Evolutionary conservation across 2,888 invertebrate species (phyloP), one percentile per base, ranked within the genome.

Genomic region (Ichneumoninae sp.): DNA sequence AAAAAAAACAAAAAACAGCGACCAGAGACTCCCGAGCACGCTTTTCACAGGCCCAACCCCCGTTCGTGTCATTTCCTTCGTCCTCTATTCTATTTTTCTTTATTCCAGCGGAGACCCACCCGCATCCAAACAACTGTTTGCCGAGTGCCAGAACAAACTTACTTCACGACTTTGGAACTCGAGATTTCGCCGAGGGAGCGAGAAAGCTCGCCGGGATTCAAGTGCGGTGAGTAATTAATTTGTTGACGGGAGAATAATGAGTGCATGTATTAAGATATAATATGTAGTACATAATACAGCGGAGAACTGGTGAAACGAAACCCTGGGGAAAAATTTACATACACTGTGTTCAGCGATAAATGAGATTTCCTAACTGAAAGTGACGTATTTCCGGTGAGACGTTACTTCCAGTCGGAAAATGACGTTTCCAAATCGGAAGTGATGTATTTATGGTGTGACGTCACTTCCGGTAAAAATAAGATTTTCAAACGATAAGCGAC

Each of bases 91-190:
- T 75, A 47, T 50, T 75, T 76, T 76, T 76, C 52, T 68, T 66
- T 57, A 66, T 52, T 52, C 66, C 47, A 33, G 63, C 19, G 2
- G 3, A 57, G 40, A 57, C 19, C 40, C 1, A 57, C 36, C 57
- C 7, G 60, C 77, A 47, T 54, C 57, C 60, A 47, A 69, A 78
- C 69, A 73, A 73, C 36, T 50, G 63, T 36, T 78, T 70, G 78
- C 70, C 63, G 70, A 70, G 50, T 36, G 22, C 66, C 22, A 19
- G 16, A 57, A 80, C 65, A 44, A 66, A 73, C 54, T 73, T 44
- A 33, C 66, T 33, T 66, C 57, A 47, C 22, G 63, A 65, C 44
- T 73, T 71, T 73, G 30, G 26, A 10, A 30, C 79, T 66, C 54
- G 16, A 7, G 19, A 40, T 33, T 33, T 10, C 50, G 10, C 26